These are phyloP conservation scores for Venustoraphidia nigricollis DNA, from an alignment of 2,888 invertebrate genomes.

Conservation along the genomic window DNA sequence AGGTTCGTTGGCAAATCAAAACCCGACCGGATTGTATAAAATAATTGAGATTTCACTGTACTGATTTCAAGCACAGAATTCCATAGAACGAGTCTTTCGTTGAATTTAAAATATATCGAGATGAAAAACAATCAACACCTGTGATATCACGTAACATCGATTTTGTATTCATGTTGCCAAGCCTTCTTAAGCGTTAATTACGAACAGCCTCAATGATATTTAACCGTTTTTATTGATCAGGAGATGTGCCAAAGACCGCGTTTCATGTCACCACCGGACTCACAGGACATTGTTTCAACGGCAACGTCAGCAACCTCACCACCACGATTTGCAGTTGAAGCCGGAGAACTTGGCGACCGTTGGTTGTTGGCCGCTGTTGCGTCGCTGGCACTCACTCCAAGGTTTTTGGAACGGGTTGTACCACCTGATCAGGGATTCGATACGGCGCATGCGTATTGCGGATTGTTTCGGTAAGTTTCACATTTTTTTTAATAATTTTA, in stretches of 20 bases:
- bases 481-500: not conserved
- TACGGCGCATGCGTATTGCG: conserved; percentile 36
- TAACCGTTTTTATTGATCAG: conserved; percentile 23
- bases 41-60: no score
- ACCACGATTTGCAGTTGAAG: conserved; percentile 33
- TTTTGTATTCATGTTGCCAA: no score
- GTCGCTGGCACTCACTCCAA: conserved; percentile 47
- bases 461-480: conserved; percentile 42
- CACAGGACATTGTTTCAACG: conserved; percentile 9
- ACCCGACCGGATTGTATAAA: no score
- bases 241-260: conserved; percentile 50
- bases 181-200: no score
- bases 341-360: conserved; percentile 40
- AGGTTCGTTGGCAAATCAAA: no score
- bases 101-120: no score
- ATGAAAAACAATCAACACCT: no score
- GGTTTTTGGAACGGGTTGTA: conserved; percentile 48
- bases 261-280: conserved; percentile 31
- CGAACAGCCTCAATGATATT: no score
- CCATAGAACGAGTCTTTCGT: no score
- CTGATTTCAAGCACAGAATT: no score
- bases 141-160: no score
- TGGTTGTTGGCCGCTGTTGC: conserved; percentile 48
- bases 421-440: conserved; percentile 51
- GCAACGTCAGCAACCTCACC: conserved; percentile 9